These are phyloP conservation scores for Pomatorhinus ruficollis DNA, from an alignment of 2,113 vertebrate genomes.

Conservation along the genomic window DNA sequence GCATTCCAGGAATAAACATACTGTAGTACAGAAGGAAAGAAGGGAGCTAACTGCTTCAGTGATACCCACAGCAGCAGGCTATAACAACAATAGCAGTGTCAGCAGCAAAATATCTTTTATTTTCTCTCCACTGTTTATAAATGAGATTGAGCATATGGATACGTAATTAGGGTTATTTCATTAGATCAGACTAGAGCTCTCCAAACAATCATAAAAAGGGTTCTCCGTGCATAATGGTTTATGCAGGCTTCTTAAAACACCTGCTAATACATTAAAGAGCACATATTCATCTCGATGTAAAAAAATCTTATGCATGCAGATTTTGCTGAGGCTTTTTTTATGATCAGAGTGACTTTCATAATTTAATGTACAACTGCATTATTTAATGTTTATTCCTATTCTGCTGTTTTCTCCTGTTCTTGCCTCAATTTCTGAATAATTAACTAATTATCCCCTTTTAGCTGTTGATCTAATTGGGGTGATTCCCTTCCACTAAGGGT, in stretches of 20 bases:
- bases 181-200: slow-evolving; percentile 63
- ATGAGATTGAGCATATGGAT: slow-evolving; percentile 76
- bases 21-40: slow-evolving; percentile 27
- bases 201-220: slow-evolving; percentile 55
- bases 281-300: slow-evolving; percentile 13
- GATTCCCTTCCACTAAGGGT: neutral
- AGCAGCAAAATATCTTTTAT: slow-evolving; percentile 62
- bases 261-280: slow-evolving; percentile 48
- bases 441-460: neutral
- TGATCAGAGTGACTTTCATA: neutral
- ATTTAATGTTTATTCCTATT: neutral
- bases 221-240: slow-evolving; percentile 43
- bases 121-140: slow-evolving; percentile 60
- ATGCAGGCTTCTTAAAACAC: slow-evolving; percentile 49
- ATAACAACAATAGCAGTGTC: slow-evolving; percentile 56
- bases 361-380: neutral
- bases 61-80: slow-evolving; percentile 71
- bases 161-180: slow-evolving; percentile 77
- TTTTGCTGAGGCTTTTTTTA: neutral
- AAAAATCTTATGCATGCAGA: neutral
- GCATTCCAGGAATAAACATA: slow-evolving; percentile 36
- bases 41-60: slow-evolving; percentile 62
- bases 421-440: neutral
- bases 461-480: neutral
- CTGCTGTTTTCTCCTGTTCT: neutral